A percentile compares a stretch with the other conserved stretches of the same genome.
Evolutionary conservation across 2,888 invertebrate species (phyloP).

Genomic region (Rhorus exstirpatorius): DNA sequence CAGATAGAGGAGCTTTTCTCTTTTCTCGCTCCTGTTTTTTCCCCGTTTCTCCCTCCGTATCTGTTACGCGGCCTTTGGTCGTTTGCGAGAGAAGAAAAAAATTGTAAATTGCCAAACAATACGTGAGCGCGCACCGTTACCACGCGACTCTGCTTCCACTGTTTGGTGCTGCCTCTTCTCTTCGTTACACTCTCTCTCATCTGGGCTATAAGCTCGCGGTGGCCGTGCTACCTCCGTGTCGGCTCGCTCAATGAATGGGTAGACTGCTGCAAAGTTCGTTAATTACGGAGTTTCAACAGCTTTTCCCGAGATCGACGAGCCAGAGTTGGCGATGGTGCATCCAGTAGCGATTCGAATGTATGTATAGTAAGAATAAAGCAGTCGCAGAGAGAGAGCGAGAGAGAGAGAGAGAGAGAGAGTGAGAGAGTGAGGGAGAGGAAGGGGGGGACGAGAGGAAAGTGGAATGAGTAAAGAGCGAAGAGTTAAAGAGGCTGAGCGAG

Average conservation of each 20-base stretch:
- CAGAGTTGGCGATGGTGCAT: slow-evolving; percentile 29
- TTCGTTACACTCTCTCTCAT: slow-evolving; percentile 51
- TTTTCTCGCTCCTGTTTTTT: slow-evolving; percentile 4
- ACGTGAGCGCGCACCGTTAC: slow-evolving; percentile 54
- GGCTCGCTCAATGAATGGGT: slow-evolving; percentile 70
- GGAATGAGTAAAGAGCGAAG: slow-evolving; percentile 61
- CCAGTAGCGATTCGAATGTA: slow-evolving; percentile 42
- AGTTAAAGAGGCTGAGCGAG: slow-evolving; percentile 37
- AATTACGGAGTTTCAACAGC: slow-evolving; percentile 78
- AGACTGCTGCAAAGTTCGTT: slow-evolving; percentile 79
- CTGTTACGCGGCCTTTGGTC: slow-evolving; percentile 73
- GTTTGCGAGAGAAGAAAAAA: slow-evolving; percentile 73
- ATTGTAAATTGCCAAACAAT: slow-evolving; percentile 78
- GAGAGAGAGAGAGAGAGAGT: slow-evolving; percentile 5
- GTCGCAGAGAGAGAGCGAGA: slow-evolving; percentile 23
- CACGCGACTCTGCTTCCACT: slow-evolving; percentile 32
- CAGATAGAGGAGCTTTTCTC: slow-evolving; percentile 58
- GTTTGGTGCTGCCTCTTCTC: slow-evolving; percentile 32
- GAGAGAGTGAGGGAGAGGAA: slow-evolving; percentile 21
- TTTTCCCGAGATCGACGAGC: slow-evolving; percentile 68
- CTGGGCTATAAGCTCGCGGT: slow-evolving; percentile 43
- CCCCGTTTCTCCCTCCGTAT: slow-evolving; percentile 9
- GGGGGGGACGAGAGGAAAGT: slow-evolving; percentile 22
- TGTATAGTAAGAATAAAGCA: slow-evolving; percentile 23
- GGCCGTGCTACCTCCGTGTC: slow-evolving; percentile 42